Evolutionary conservation across 1,140 invertebrate genomes (phyloP), one percentile per base, ranked within the genome.

Genomic region (Leguminivora glycinivorella): DNA sequence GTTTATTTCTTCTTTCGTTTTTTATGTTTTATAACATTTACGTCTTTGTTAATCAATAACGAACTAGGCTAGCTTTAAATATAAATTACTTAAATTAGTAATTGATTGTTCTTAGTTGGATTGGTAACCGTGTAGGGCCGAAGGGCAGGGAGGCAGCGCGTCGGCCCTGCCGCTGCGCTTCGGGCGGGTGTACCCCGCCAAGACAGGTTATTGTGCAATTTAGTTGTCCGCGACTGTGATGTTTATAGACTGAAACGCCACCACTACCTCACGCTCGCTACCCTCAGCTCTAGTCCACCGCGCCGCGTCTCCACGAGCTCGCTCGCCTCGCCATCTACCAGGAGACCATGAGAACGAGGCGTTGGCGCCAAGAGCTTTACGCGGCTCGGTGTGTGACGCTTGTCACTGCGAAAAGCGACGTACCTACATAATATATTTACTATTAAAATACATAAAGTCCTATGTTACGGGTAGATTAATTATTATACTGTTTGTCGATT

Each of bases 161-260:
- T 72, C 69, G 75, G 79, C 78, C 72, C 79, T 72, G 76, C 75
- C 77, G 75, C 73, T 72, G 75, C 75, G 74, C 80, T 81, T 77
- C 75, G 71, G 74, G 76, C 78, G 77, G 78, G 81, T 84, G 78
- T 81, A 78, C 78, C 82, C 79, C 82, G 79, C 78, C 82, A 81
- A 83, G 82, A 88, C 83, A 81, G 85, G 85, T 91, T 88, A 87
- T 87, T 87, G 89, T 91, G 88, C 88, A 91, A 90, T 89, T 88
- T 87, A 17, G 82, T 89, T 90, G 85, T 91, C 84, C 84, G 89
- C 85, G 86, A 90, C 89, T 91, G 88, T 91, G 88, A 91, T 91
- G 88, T 90, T 91, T 89, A 88, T 91, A 91, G 89, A 91, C 89
- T 91, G 89, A 91, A 85, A 87, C 77, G 87, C 88, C 89, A 85